These are phyloP conservation scores for Esperia sulphurella DNA, from an alignment of 2,888 invertebrate species.

Conservation along the genomic window DNA sequence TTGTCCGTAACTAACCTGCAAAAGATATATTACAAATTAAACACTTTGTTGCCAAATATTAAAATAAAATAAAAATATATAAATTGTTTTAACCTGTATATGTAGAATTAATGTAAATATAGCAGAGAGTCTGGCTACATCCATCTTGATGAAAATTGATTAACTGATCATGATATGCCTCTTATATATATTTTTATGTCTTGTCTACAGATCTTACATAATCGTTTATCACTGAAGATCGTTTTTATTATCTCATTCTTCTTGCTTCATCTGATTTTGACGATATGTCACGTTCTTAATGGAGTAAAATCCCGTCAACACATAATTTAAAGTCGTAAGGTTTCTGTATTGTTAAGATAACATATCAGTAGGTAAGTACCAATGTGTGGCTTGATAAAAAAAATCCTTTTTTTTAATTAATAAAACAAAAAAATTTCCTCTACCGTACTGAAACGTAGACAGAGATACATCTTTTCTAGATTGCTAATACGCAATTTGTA, in stretches of 20 bases:
- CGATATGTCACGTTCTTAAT: constrained; percentile 27
- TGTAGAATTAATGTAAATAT: constrained; percentile 37
- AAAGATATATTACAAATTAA: background rate
- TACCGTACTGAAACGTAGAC: too few relatives aligned
- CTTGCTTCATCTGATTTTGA: too few relatives aligned
- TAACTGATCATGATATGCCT: constrained; percentile 26
- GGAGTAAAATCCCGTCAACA: too few relatives aligned
- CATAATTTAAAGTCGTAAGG: too few relatives aligned
- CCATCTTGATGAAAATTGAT: constrained; percentile 52
- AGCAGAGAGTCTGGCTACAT: constrained; percentile 33
- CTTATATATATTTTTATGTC: constrained; percentile 51
- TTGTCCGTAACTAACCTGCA: constrained; percentile 1
- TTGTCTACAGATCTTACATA: constrained; percentile 30
- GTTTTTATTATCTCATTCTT: background rate
- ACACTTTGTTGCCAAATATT: background rate
- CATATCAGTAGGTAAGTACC: too few relatives aligned
- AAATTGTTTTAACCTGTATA: constrained; percentile 8
- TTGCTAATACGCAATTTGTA: too few relatives aligned
- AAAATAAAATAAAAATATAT: too few relatives aligned
- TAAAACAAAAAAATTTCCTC: too few relatives aligned
- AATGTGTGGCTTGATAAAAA: too few relatives aligned
- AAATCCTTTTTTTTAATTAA: too few relatives aligned
- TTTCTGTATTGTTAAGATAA: too few relatives aligned
- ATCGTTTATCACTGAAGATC: constrained; percentile 14
- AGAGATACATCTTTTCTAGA: too few relatives aligned